Evolutionary conservation across 1,140 invertebrate species (phyloP).

Genomic region (Chionoecetes opilio): DNA sequence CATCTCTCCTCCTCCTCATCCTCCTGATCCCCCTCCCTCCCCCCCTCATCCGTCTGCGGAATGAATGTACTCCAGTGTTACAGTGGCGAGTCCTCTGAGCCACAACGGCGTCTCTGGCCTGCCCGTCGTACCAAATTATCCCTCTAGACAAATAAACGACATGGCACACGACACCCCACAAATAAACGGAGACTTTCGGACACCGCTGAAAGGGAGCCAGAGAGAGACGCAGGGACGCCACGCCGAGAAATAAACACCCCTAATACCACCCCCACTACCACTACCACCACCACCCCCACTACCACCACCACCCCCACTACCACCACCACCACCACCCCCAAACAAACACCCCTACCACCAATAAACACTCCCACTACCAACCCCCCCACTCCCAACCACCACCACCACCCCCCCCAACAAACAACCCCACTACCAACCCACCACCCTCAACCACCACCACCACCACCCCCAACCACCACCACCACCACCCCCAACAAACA

Average conservation of each 20-base stretch:
- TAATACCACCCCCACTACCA: not conserved
- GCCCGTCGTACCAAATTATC: not conserved
- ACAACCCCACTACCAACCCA: no score
- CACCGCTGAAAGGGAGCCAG: not conserved
- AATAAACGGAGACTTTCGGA: conserved; percentile 1
- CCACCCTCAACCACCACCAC: no score
- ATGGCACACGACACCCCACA: conserved; percentile 14
- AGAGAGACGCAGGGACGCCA: not conserved
- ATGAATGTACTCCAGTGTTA: conserved; percentile 17
- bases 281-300: not conserved
- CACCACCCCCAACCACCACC: no score
- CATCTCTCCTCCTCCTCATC: not conserved
- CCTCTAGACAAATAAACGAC: not conserved
- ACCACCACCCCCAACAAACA: no score
- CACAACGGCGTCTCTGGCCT: not conserved
- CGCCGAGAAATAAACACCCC: not conserved
- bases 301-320: not conserved
- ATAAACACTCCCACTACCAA: no score
- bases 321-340: not conserved
- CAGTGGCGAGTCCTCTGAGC: not conserved
- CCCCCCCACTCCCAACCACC: no score
- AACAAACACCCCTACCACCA: no score
- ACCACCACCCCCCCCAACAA: no score
- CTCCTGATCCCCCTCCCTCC: conserved; percentile 11
- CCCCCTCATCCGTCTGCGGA: not conserved